Conservation (phyloP, 2,797 vertebrate genomes). For the Coregonus ussuriensis region DNA sequence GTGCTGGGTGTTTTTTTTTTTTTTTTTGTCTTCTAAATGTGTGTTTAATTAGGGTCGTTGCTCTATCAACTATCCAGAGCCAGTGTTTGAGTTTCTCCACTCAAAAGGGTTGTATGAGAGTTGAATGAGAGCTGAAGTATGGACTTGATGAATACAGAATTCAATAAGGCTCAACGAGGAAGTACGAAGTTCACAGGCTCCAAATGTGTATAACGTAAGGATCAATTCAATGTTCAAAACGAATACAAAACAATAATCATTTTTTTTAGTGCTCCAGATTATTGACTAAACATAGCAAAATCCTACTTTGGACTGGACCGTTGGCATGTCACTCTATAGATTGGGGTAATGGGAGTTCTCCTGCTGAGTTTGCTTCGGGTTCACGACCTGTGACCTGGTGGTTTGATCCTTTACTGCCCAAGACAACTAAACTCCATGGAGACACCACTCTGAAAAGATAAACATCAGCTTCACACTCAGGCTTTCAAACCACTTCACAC, state of each 20-base stretch:
- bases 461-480: conserved; percentile 39
- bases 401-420: conserved; percentile 37
- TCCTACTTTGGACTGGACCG: neutral
- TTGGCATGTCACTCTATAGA: neutral
- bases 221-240: neutral
- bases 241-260: no score
- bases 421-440: conserved; percentile 63
- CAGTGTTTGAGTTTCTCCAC: conserved; percentile 42
- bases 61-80: conserved; percentile 65
- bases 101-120: neutral
- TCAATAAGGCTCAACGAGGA: neutral
- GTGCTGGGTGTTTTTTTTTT: conserved; percentile 61
- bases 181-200: neutral
- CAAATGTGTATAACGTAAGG: neutral
- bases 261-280: no score
- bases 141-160: neutral
- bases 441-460: conserved; percentile 57
- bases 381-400: conserved; percentile 57
- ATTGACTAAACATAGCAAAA: neutral
- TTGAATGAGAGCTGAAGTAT: neutral
- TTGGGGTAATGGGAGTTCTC: conserved; percentile 20
- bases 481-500: neutral
- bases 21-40: conserved; percentile 51
- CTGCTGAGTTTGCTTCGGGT: conserved; percentile 54
- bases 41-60: conserved; percentile 66